Percentiles rank a stretch among this genome's conserved stretches.
These are phyloP conservation scores for Lytechinus variegatus DNA, from an alignment of 35 echinoderm and acorn worm genomes.

Conservation along the genomic window DNA sequence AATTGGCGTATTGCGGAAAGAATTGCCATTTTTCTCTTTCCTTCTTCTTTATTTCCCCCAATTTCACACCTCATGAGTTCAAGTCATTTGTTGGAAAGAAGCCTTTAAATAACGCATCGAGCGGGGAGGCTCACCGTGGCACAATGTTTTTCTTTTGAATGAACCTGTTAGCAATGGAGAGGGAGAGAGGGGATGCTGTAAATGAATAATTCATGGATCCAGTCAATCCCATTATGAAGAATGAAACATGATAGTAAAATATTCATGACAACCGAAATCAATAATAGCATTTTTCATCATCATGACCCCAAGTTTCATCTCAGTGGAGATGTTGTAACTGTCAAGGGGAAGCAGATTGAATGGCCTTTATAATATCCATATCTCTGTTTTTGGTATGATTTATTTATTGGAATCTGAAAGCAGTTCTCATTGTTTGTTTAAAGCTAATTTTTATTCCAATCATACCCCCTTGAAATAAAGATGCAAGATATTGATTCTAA, in stretches of 20 bases:
- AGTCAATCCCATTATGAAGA: background rate
- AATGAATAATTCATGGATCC: background rate
- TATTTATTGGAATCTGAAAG: background rate
- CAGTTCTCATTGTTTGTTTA: background rate
- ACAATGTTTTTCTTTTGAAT: conserved; percentile 5
- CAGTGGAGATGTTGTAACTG: background rate
- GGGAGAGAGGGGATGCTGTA: background rate
- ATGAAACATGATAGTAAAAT: background rate
- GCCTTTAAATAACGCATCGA: background rate
- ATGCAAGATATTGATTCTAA: background rate
- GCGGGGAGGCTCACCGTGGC: background rate
- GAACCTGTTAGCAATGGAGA: background rate
- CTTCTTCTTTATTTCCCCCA: background rate
- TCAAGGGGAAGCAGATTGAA: background rate
- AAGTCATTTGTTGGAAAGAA: background rate
- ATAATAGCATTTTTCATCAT: background rate
- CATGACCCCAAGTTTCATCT: background rate
- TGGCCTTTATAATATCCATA: no score
- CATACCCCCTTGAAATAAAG: background rate
- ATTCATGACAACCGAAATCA: background rate
- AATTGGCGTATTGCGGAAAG: conserved; percentile 29
- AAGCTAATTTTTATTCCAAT: background rate
- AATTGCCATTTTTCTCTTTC: conserved; percentile 8
- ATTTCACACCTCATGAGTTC: conserved; percentile 4
- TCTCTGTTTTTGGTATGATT: background rate